phyloP scores from a whole-genome alignment of 2,797 vertebrate species.

The Chrysolophus pictus region DNA sequence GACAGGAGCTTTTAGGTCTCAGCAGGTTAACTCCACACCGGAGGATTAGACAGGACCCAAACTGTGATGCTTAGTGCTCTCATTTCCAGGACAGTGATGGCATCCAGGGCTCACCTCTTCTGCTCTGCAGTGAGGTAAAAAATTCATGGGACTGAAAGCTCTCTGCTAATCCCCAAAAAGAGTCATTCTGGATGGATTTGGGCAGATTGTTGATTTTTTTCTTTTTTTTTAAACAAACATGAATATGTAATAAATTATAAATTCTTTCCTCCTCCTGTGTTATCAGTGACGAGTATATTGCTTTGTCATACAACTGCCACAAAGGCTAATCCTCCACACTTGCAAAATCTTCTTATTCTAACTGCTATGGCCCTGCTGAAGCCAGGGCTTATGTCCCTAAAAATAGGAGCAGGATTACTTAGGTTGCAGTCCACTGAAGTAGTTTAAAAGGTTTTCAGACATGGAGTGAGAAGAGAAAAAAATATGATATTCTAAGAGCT shows the following conservation, averaged over 20 bases:
- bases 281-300: constrained; percentile 72
- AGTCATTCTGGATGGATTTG: not conserved
- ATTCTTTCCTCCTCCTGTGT: constrained; percentile 48
- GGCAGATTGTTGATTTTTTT: not conserved
- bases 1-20: constrained; percentile 62
- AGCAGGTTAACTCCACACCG: constrained; percentile 52
- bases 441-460: constrained; percentile 76
- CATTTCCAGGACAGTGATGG: constrained; percentile 20
- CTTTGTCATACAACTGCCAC: constrained; percentile 79
- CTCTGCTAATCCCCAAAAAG: not conserved
- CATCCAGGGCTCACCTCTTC: not conserved
- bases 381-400: constrained; percentile 79
- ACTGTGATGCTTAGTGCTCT: constrained; percentile 37
- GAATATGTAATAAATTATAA: constrained; percentile 57
- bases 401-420: constrained; percentile 83
- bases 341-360: constrained; percentile 82
- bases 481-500: constrained; percentile 48
- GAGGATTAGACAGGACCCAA: constrained; percentile 47
- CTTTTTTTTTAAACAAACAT: not conserved
- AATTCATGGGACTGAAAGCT: not conserved
- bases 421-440: constrained; percentile 74
- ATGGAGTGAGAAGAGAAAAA: not conserved
- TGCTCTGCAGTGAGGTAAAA: constrained; percentile 2
- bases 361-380: constrained; percentile 74
- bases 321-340: constrained; percentile 79